Evolutionary conservation across 2,888 invertebrate genomes (phyloP), one percentile per base, ranked within the genome.

Genomic region (Bruchidius siliquastri): DNA sequence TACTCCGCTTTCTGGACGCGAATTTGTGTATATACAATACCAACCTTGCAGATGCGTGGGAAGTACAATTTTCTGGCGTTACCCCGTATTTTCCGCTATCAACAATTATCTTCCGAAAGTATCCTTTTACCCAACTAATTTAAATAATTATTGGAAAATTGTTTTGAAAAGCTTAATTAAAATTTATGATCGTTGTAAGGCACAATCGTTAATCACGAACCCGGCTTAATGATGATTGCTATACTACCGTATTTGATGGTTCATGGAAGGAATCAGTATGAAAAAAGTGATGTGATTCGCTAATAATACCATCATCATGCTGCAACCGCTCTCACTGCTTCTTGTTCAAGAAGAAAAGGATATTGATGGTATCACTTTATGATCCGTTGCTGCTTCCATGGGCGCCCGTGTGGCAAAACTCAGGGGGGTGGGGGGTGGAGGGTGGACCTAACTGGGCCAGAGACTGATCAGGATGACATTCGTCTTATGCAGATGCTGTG

Each of bases 81-180:
- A 13, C 13, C 49, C 13, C 49, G 49, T 49, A 49, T 49, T 49
- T 13, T 8, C 26, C 49, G 18, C 49, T 3, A 1, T 49, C 3
- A 49, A 49, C 49, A 71, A 71, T 71, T 32, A 49, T 18, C 49
- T 30, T 20, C 32, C 10, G 30, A n/a, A 71, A 22, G 20, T 21
- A 71, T 20, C 21, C 22, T 72, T 69, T 72, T 67, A 4, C 22
- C 22, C 66, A 20, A 69, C 20, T 70, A 70, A 72, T 72, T 66
- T 67, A 67, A 71, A 68, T 73, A 71, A 71, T 70, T 71, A 72
- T 26, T 67, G 69, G 49, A 71, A 72, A 74, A 70, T 70, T 71
- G 68, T 71, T 74, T 74, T 26, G 67, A 22, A 67, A 69, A 73
- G 20, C 68, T 69, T 74, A 70, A 74, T 74, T 74, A 74, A 69